Conservation (phyloP, 1,140 invertebrate species). For the Potamilus streckersoni region DNA sequence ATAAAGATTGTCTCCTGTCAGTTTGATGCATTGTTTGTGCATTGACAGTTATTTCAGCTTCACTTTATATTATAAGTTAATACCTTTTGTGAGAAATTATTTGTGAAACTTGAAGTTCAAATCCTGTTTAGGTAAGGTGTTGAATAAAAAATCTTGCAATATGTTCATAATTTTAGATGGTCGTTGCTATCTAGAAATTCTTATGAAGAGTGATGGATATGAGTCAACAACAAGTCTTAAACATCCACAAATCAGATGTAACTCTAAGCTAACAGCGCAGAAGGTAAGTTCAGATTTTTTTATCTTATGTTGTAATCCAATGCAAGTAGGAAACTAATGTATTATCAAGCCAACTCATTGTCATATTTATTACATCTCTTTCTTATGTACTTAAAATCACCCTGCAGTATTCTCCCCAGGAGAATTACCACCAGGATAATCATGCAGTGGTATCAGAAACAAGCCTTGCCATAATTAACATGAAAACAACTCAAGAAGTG, state of each 20-base stretch:
- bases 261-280: slow-evolving; percentile 6
- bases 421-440: neutral
- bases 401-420: too few species aligned
- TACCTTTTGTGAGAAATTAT: neutral
- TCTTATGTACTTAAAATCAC: neutral
- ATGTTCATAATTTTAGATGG: slow-evolving; percentile 11
- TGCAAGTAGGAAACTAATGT: neutral
- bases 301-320: neutral
- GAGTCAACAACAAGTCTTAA: slow-evolving; percentile 17
- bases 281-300: slow-evolving; percentile 11
- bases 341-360: neutral
- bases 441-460: neutral
- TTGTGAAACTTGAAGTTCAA: neutral
- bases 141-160: neutral
- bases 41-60: neutral
- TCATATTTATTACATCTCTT: neutral
- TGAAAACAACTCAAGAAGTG: too few species aligned
- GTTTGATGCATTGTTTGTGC: slow-evolving; percentile 9
- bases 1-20: neutral
- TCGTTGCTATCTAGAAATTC: slow-evolving; percentile 21
- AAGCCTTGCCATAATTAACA: too few species aligned
- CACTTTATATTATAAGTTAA: neutral
- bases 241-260: slow-evolving; percentile 25
- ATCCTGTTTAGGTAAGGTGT: neutral
- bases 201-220: slow-evolving; percentile 13